Base-by-base conservation (phyloP, 2,797 vertebrate genomes). In the Gallinago solitaria region DNA sequence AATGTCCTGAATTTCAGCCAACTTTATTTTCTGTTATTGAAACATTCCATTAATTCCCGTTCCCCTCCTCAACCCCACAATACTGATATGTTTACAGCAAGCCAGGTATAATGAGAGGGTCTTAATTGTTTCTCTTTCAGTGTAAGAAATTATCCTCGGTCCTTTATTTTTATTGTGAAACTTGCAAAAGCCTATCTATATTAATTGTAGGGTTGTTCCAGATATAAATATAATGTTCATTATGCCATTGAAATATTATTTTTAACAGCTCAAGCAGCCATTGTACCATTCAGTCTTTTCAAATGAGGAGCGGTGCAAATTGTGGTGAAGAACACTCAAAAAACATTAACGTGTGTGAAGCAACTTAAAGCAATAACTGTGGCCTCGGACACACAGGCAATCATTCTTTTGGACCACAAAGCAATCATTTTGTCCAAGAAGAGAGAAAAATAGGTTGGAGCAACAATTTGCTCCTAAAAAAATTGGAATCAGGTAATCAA, bases 401-500 rank as follows among this genome's bases (percentile, higher is more conserved):
- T 97, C 71, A 83, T 95, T 97, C 63, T 95, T 28, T 95, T 28
- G 61, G 79, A 76, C 43, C 90, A 92, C 78, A 95, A 69, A 92
- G 95, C 82, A 95, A 96, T 91, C 95, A 53, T 64, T 96, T 88
- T 97, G 93, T 93, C 92, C 89, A 86, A 67, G 88, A 68, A 91
- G 95, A 93, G 87, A 94, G 94, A 97, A 96, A 96, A 97, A 96
- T 96, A 94, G 91, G 25, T 76, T 88, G 81, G 83, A 93, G 83
- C 91, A 97, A 96, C 82, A 95, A 91, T 90, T 76, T 96, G 82
- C 95, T 96, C 70, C 91, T 92, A 96, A 97, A 96, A 97, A 94
- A 93, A 97, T 87, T 95, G 64, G 82, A 97, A 95, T 96, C 91
- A 74, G 89, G 94, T 98, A 96, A 98, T 98, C 95, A 98, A 97